Evolutionary conservation across 2,797 vertebrate genomes (phyloP), one percentile per base, ranked within the genome.

Genomic region (Bovichtus variegatus): DNA sequence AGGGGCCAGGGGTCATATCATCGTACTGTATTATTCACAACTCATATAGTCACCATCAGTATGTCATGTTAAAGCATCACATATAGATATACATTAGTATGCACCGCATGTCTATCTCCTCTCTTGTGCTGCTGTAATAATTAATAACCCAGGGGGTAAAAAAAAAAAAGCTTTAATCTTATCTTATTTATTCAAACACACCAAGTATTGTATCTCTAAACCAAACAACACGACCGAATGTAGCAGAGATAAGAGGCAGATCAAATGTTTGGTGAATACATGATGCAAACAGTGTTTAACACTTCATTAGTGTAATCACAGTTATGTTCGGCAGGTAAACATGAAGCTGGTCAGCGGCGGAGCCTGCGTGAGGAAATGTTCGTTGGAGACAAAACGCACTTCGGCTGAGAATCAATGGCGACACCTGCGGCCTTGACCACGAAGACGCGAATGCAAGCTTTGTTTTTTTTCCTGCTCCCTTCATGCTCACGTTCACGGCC

Each of bases 331-430:
- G 58, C 34, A 66, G 74, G 21, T 60, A 16, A 77, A 60, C 65
- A 16, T 27, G 23, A n/a, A n/a, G n/a, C n/a, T n/a, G n/a, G n/a
- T n/a, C n/a, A n/a, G n/a, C n/a, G n/a, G n/a, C n/a, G n/a, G n/a
- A n/a, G n/a, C n/a, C n/a, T n/a, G n/a, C n/a, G n/a, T n/a, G n/a
- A n/a, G n/a, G n/a, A 71, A 29, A 3, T 12, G 71, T 19, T 49
- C 74, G n/a, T n/a, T n/a, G n/a, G n/a, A 72, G 77, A 40, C 60
- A 61, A 76, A 76, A 13, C 18, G 71, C 21, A 70, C 46, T 43
- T 62, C 19, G 27, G 70, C 76, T 72, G 18, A 16, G 27, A 75
- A 59, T 23, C n/a, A 62, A 61, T 15, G 10, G 51, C 4, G 63
- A 63, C 51, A 58, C 47, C 72, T 53, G 68, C 70, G 16, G 66